These are phyloP conservation scores for Tachina fera DNA, from an alignment of 2,888 invertebrate genomes.

Conservation along the genomic window DNA sequence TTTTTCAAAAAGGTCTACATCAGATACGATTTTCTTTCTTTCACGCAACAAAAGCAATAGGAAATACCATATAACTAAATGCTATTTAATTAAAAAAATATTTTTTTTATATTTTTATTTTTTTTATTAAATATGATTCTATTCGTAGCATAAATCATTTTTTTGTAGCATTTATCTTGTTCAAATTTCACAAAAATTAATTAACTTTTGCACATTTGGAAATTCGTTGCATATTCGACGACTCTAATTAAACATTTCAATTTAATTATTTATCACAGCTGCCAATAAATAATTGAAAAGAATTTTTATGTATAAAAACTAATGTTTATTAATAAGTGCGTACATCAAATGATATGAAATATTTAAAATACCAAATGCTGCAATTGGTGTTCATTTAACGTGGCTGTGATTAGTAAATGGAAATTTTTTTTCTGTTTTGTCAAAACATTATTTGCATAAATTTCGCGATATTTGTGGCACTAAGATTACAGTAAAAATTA, in stretches of 20 bases:
- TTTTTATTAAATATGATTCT: not conserved
- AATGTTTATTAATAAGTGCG: conserved; percentile 37
- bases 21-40: no score
- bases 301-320: conserved; percentile 14
- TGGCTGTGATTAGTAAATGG: conserved; percentile 5
- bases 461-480: not conserved
- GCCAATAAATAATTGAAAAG: conserved; percentile 12
- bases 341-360: conserved; percentile 10
- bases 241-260: conserved; percentile 22
- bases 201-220: conserved; percentile 38
- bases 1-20: no score
- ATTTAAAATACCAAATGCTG: conserved; percentile 18
- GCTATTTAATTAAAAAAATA: no score
- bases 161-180: not conserved
- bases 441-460: not conserved
- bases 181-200: conserved; percentile 36
- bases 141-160: not conserved
- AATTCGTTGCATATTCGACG: not conserved
- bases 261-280: conserved; percentile 39
- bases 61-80: no score
- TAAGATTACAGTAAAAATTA: not conserved
- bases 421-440: not conserved
- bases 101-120: not conserved
- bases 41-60: no score
- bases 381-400: conserved; percentile 11